Percentiles rank a stretch among this genome's conserved stretches.
Conservation (phyloP, 2,113 vertebrate genomes). For the Hyla sarda region DNA sequence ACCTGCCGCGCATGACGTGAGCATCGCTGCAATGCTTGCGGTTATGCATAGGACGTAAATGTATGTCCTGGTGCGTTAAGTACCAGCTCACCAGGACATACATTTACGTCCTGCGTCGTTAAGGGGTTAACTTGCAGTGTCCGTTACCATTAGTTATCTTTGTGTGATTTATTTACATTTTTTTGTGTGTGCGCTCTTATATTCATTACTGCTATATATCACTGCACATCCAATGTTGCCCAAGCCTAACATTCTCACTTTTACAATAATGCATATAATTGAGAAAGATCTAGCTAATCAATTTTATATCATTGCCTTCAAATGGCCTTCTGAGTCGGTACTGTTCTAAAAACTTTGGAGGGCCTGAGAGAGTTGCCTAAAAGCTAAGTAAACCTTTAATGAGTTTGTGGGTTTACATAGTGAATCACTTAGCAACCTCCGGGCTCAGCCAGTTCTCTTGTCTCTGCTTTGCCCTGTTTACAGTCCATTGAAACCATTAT, state of each 20-base stretch:
- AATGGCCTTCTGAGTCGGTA: conserved; percentile 74
- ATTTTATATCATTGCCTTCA: conserved; percentile 18
- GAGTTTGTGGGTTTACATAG: conserved; percentile 81
- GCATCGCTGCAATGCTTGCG: too few species aligned
- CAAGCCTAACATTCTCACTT: neutral
- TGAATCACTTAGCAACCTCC: conserved; percentile 82
- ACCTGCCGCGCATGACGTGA: too few species aligned
- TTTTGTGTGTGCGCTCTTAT: too few species aligned
- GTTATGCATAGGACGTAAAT: too few species aligned
- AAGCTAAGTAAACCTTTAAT: conserved; percentile 81
- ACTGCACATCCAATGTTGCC: neutral
- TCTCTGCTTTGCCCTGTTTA: conserved; percentile 80
- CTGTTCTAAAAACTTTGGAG: conserved; percentile 75
- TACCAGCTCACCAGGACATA: too few species aligned
- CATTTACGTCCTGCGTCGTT: too few species aligned
- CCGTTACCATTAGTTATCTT: too few species aligned
- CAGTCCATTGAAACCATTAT: conserved; percentile 78
- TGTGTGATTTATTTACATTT: neutral
- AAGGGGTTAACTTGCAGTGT: too few species aligned
- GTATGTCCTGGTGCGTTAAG: too few species aligned
- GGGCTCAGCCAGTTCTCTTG: conserved; percentile 76
- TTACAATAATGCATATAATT: neutral
- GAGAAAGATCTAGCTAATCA: conserved; percentile 7
- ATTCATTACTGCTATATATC: neutral
- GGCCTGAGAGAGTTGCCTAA: conserved; percentile 76